These are phyloP conservation scores for Hyperoplus lanceolatus DNA, from an alignment of 2,797 vertebrate genomes.

Conservation along the genomic window DNA sequence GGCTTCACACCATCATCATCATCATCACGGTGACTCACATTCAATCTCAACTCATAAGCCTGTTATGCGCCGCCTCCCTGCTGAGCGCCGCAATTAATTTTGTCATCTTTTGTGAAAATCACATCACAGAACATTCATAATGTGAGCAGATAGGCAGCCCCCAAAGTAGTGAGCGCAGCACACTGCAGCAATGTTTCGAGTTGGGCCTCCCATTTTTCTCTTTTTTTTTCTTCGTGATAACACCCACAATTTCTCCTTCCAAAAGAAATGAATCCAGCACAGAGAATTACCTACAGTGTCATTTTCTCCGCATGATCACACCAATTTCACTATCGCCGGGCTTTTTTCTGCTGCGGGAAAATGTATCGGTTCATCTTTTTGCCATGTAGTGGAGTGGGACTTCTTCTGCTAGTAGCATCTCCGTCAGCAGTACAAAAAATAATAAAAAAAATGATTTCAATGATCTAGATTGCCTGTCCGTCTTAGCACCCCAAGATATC, in stretches of 20 bases:
- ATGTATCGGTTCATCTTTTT: conserved; percentile 66
- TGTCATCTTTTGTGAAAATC: conserved; percentile 63
- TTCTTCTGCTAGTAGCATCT: conserved; percentile 47
- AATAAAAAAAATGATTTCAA: conserved; percentile 82
- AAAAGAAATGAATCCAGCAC: conserved; percentile 42
- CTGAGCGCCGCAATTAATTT: conserved; percentile 67
- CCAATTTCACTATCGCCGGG: conserved; percentile 50
- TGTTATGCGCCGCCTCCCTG: conserved; percentile 44
- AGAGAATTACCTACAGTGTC: conserved; percentile 65
- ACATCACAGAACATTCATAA: conserved; percentile 57
- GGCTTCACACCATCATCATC: conserved; percentile 26
- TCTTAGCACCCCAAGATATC: conserved; percentile 69
- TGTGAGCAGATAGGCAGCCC: conserved; percentile 47
- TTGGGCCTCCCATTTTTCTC: background rate
- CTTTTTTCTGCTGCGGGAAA: conserved; percentile 31
- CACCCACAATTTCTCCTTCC: background rate
- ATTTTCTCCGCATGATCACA: conserved; percentile 70
- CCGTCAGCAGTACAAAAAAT: conserved; percentile 74
- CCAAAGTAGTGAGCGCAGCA: conserved; percentile 23
- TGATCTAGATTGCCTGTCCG: conserved; percentile 81
- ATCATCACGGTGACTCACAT: conserved; percentile 50
- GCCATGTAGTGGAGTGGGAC: conserved; percentile 66
- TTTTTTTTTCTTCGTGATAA: conserved; percentile 27
- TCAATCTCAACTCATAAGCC: conserved; percentile 59
- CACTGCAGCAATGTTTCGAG: background rate